These are phyloP conservation scores for Arrhopalites spinosus DNA, from an alignment of 2,888 invertebrate genomes.

Conservation along the genomic window DNA sequence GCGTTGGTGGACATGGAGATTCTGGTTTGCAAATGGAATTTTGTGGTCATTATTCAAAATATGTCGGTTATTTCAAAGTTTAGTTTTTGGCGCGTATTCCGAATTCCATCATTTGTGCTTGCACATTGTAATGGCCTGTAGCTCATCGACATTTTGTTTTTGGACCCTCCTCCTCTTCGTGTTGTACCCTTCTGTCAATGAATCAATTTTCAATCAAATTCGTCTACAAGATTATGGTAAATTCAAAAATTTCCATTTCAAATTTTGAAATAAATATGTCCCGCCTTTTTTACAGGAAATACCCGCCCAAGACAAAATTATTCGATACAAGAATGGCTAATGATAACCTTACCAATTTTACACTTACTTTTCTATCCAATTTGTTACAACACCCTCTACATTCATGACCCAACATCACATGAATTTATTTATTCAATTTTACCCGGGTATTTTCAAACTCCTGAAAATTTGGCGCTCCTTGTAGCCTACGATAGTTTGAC, in stretches of 20 bases:
- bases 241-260: not conserved
- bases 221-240: not conserved
- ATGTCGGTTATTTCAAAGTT: not conserved
- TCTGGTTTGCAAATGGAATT: not conserved
- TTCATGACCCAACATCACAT: not conserved
- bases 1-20: not conserved
- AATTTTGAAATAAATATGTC: not conserved
- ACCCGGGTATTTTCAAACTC: not conserved
- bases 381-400: not conserved
- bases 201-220: not conserved
- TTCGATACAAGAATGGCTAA: not conserved
- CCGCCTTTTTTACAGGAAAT: not conserved
- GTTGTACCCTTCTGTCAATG: not conserved
- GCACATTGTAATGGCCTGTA: not conserved
- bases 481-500: not conserved
- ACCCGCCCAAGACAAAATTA: not conserved
- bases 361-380: not conserved
- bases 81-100: not conserved
- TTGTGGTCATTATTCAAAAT: not conserved
- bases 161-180: not conserved
- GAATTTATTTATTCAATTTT: not conserved
- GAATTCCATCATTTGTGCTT: not conserved
- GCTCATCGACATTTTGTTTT: not conserved
- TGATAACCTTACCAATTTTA: not conserved
- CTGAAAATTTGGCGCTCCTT: not conserved